Evolutionary conservation across 2,888 invertebrate genomes (phyloP).

Genomic region (Adineta ricciae): DNA sequence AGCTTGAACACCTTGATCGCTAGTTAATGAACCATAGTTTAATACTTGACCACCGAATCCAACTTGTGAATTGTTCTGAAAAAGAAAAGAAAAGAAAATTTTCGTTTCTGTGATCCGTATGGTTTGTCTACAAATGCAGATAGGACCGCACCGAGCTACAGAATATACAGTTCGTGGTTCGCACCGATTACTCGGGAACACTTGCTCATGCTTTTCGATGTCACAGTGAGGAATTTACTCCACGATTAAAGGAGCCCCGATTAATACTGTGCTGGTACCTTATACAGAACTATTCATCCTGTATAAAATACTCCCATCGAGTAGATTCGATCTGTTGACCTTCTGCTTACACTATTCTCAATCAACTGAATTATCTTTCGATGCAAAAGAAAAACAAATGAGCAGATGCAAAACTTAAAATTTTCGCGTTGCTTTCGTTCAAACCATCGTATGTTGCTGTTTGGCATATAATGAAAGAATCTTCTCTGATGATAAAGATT

Average conservation of each 20-base stretch:
- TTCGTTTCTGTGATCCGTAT: not conserved
- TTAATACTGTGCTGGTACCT: not conserved
- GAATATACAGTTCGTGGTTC: conserved; percentile 11
- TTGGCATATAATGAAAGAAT: not conserved
- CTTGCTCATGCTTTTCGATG: not conserved
- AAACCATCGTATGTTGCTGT: not conserved
- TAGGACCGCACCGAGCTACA: not conserved
- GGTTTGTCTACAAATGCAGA: conserved; percentile 10
- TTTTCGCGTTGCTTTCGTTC: not conserved
- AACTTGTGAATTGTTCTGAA: not conserved
- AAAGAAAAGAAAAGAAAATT: not conserved
- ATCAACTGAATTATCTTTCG: not conserved
- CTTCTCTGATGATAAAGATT: not conserved
- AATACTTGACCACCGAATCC: not conserved
- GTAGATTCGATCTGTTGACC: not conserved
- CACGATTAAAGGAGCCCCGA: not conserved
- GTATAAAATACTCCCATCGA: not conserved
- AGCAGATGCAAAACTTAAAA: not conserved
- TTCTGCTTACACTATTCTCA: not conserved
- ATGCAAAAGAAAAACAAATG: not conserved
- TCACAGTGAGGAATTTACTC: conserved; percentile 15
- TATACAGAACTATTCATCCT: not conserved
- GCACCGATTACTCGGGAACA: not conserved
- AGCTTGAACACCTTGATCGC: conserved; percentile 2
- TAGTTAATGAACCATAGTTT: not conserved